Conservation (phyloP, 2,113 vertebrate genomes). For the Myotis davidii region DNA sequence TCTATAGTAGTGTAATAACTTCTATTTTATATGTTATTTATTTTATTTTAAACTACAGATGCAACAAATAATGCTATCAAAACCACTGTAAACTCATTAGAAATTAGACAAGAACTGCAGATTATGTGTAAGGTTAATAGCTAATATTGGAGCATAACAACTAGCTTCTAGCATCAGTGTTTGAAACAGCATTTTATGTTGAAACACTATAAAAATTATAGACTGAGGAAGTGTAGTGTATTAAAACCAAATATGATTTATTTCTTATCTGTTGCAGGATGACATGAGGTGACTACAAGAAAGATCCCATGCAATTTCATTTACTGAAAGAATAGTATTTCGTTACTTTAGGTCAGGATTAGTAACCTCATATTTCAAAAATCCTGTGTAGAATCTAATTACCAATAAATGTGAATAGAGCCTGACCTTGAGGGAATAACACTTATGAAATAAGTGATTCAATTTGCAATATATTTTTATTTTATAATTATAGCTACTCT, state of each 20-base stretch:
- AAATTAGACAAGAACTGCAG: background rate
- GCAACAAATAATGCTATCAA: background rate
- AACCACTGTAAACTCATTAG: background rate
- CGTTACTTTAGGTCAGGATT: background rate
- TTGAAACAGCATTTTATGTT: background rate
- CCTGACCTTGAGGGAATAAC: background rate
- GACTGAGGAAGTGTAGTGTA: background rate
- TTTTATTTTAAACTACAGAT: background rate
- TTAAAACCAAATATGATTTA: background rate
- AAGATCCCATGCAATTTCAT: background rate
- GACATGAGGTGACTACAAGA: background rate
- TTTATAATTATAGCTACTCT: background rate
- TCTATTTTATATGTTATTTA: background rate
- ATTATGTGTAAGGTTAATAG: background rate
- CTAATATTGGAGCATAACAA: background rate
- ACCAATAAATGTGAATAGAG: background rate
- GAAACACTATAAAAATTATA: background rate
- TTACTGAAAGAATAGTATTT: constrained; percentile 1
- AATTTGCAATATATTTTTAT: background rate
- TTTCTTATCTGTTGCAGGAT: background rate
- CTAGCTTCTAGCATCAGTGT: background rate
- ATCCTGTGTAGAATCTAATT: background rate
- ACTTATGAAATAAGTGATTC: background rate
- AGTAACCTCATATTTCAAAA: background rate
- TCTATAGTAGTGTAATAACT: background rate